Conservation (phyloP, 2,113 vertebrate species). For the Chaetorhynchus papuensis region DNA sequence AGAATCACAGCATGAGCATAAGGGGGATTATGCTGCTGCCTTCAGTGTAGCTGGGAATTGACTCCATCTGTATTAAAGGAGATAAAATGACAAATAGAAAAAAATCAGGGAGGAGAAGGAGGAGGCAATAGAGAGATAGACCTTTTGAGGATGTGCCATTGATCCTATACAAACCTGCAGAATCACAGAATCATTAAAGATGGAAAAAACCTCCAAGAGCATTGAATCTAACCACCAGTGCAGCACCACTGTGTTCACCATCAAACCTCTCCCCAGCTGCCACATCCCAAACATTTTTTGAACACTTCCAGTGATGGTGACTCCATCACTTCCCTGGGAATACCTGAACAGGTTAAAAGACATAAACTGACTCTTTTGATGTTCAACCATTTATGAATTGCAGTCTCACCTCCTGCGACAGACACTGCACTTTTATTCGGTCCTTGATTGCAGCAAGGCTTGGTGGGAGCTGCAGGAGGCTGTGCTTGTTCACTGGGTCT, state of each 20-base stretch:
- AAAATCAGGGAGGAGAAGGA: background rate
- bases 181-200: accelerated
- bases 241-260: background rate
- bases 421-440: background rate
- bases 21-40: background rate
- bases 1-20: background rate
- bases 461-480: background rate
- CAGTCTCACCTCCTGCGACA: slow-evolving; percentile 29
- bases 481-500: background rate
- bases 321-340: background rate
- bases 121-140: background rate
- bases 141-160: background rate
- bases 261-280: background rate
- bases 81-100: background rate
- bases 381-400: background rate
- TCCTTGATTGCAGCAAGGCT: background rate
- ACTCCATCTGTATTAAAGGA: background rate
- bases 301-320: background rate
- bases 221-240: background rate
- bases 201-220: background rate
- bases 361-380: background rate
- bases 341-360: background rate
- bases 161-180: background rate
- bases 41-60: background rate
- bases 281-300: background rate